Evolutionary conservation across 2,888 invertebrate genomes (phyloP).

Genomic region (Pristionchus mayeri): DNA sequence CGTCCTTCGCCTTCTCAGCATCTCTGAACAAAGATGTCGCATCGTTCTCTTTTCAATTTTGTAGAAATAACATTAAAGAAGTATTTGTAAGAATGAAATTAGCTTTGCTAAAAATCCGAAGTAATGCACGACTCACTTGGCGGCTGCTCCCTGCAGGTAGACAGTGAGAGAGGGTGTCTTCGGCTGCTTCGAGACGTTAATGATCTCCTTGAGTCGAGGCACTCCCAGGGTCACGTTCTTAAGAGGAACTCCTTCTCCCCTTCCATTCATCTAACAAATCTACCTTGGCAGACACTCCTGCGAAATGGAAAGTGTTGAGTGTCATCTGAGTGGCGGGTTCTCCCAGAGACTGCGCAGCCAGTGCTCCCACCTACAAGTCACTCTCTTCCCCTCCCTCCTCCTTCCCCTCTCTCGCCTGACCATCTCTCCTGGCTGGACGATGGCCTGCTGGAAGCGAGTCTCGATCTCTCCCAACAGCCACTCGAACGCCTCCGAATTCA

Average conservation of each 20-base stretch:
- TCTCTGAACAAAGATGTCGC: constrained; percentile 81
- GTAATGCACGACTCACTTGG: constrained; percentile 77
- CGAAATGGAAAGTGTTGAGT: constrained; percentile 99
- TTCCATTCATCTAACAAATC: not conserved
- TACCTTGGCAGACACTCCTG: constrained; percentile 96
- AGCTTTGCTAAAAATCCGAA: too few relatives aligned
- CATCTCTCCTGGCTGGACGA: constrained; percentile 93
- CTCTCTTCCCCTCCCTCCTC: too few relatives aligned
- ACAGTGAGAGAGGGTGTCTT: constrained; percentile 99
- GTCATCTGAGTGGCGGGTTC: constrained; percentile 99
- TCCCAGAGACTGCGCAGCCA: constrained; percentile 98
- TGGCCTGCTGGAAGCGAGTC: constrained; percentile 96
- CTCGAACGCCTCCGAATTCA: constrained; percentile 96
- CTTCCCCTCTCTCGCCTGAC: constrained; percentile 79
- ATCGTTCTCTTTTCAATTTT: not conserved
- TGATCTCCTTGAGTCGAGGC: constrained; percentile 91
- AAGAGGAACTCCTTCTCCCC: not conserved
- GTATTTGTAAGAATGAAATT: too few relatives aligned
- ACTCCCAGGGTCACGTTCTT: constrained; percentile 98
- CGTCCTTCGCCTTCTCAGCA: constrained; percentile 99
- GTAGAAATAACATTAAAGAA: too few relatives aligned
- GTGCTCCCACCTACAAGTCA: constrained; percentile 84
- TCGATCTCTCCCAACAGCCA: constrained; percentile 99
- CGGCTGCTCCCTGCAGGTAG: constrained; percentile 96
- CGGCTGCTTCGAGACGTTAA: constrained; percentile 98